Percentiles rank a stretch among this genome's conserved stretches.
Evolutionary conservation across 1,140 invertebrate species (phyloP).

Genomic region (Caenorhabditis briggsae): DNA sequence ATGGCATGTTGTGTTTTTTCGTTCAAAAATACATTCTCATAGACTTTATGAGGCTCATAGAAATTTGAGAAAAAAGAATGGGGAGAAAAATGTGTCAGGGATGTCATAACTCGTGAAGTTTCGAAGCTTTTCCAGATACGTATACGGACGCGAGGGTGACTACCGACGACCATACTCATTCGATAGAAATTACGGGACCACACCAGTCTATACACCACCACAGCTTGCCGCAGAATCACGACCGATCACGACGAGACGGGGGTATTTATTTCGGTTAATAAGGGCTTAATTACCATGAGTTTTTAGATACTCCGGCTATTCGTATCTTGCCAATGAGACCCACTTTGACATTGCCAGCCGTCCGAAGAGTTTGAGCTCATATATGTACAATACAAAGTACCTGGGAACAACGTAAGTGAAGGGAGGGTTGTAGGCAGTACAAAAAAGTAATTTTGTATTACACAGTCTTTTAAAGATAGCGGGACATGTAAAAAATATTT

Average conservation of each 20-base stretch:
- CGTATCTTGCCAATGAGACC: conserved; percentile 64
- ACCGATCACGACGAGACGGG: conserved; percentile 65
- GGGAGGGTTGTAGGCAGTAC: neutral
- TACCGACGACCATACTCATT: conserved; percentile 64
- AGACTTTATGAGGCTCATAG: neutral
- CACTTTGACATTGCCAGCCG: conserved; percentile 65
- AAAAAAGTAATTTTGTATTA: too few relatives aligned
- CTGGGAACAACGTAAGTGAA: conserved; percentile 51
- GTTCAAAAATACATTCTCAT: too few relatives aligned
- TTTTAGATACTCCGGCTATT: conserved; percentile 66
- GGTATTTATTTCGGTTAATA: neutral
- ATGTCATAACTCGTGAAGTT: neutral
- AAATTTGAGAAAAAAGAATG: neutral
- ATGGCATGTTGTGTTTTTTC: too few relatives aligned
- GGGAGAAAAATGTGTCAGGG: neutral
- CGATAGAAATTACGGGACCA: conserved; percentile 56
- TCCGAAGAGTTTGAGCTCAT: conserved; percentile 59
- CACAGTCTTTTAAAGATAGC: too few relatives aligned
- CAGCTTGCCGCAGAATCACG: conserved; percentile 64
- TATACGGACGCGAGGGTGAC: conserved; percentile 63
- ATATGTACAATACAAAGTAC: conserved; percentile 60
- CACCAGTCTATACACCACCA: conserved; percentile 67
- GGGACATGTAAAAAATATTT: too few relatives aligned
- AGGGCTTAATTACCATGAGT: neutral
- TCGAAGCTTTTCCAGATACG: conserved; percentile 59